phyloP scores from a whole-genome alignment of 2,797 vertebrate species.

The Thunnus albacares region DNA sequence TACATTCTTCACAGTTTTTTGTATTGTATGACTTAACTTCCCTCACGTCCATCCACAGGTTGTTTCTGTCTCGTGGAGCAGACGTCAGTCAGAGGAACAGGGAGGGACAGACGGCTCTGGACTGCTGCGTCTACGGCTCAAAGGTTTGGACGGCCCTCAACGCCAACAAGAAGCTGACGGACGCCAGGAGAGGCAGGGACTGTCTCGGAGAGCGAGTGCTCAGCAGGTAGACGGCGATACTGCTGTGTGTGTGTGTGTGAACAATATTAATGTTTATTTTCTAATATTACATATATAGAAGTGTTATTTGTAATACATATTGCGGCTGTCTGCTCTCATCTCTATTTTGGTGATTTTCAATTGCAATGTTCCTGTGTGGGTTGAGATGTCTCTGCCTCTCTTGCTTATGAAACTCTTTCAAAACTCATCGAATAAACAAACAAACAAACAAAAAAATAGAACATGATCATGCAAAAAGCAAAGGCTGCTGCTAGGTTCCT shows the following conservation, averaged over 20 bases:
- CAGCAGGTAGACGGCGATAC: constrained; percentile 85
- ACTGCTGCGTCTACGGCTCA: constrained; percentile 91
- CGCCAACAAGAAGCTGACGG: constrained; percentile 93
- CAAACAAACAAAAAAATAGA: background rate
- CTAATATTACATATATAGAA: background rate
- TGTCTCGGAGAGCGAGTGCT: constrained; percentile 86
- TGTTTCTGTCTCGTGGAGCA: constrained; percentile 94
- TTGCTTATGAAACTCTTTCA: background rate
- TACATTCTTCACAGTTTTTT: background rate
- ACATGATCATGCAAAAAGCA: too few species aligned
- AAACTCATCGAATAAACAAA: too few species aligned
- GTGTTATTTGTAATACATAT: background rate
- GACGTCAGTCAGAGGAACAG: constrained; percentile 93
- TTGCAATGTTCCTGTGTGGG: background rate
- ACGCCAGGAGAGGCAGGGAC: constrained; percentile 88
- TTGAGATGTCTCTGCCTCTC: background rate
- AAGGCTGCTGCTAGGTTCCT: too few species aligned
- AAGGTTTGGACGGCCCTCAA: constrained; percentile 94
- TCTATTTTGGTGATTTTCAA: background rate
- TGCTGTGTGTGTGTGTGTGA: background rate
- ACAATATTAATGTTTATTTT: constrained; percentile 1
- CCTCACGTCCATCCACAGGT: constrained; percentile 77
- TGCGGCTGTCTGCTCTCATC: background rate
- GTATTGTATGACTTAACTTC: background rate
- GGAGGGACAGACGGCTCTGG: constrained; percentile 92